Conservation (phyloP, 2,888 invertebrate species). For the Watsonalla cultraria region DNA sequence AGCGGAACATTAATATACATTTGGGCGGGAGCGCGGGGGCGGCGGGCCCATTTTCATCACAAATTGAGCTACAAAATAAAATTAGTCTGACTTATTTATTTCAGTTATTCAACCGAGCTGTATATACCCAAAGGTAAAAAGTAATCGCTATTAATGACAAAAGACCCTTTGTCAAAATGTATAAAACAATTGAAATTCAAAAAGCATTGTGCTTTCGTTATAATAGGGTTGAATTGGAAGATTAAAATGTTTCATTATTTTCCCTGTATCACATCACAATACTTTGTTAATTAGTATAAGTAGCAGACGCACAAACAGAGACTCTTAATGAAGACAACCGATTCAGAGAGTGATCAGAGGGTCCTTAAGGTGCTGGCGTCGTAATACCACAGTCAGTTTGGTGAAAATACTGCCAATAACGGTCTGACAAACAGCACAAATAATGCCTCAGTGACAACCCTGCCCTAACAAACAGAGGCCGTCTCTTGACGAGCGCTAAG, state of each 20-base stretch:
- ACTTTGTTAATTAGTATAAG: constrained; percentile 72
- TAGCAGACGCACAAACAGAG: constrained; percentile 75
- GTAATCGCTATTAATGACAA: constrained; percentile 14
- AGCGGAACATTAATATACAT: constrained; percentile 73
- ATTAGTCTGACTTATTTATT: constrained; percentile 41
- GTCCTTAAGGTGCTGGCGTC: constrained; percentile 57
- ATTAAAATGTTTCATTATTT: constrained; percentile 57
- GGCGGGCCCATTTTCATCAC: constrained; percentile 56
- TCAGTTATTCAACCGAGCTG: constrained; percentile 16
- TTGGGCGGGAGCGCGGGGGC: constrained; percentile 36
- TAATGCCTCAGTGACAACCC: constrained; percentile 73
- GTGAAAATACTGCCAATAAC: constrained; percentile 76
- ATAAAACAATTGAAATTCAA: constrained; percentile 19
- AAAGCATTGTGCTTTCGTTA: constrained; percentile 21
- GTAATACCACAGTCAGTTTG: constrained; percentile 62
- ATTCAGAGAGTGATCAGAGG: constrained; percentile 64
- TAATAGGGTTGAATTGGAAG: constrained; percentile 34
- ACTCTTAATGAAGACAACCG: constrained; percentile 71
- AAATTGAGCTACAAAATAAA: constrained; percentile 65
- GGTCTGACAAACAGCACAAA: constrained; percentile 73
- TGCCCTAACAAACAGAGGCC: constrained; percentile 37
- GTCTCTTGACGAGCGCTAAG: constrained; percentile 59
- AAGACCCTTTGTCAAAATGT: constrained; percentile 16
- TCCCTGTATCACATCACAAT: constrained; percentile 60
- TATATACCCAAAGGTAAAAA: neutral